Percentiles rank a stretch among this genome's conserved stretches.
Evolutionary conservation across 2,113 vertebrate genomes (phyloP).

Genomic region (Macquaria australasica): DNA sequence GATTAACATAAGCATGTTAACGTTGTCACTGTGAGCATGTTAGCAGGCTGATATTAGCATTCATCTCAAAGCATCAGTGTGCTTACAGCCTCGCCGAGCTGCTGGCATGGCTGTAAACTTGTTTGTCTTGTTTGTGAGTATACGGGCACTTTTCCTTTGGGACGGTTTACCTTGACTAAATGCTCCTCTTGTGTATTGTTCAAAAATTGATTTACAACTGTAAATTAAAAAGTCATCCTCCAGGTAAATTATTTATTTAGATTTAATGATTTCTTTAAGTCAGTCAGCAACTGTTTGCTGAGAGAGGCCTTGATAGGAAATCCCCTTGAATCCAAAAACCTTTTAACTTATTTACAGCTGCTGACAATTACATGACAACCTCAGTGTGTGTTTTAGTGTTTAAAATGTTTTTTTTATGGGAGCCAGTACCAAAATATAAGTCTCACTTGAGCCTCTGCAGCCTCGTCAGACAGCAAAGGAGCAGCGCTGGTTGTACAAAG

Average conservation of each 20-base stretch:
- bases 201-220: not conserved
- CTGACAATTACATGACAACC: not conserved
- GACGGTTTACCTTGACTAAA: not conserved
- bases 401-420: not conserved
- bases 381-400: not conserved
- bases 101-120: not conserved
- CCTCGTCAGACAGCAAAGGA: conserved; percentile 33
- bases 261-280: not conserved
- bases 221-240: not conserved
- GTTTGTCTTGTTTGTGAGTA: not conserved
- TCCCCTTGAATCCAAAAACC: not conserved
- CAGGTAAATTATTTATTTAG: not conserved
- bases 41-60: not conserved
- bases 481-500: conserved; percentile 37
- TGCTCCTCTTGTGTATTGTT: not conserved
- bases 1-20: not conserved
- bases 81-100: not conserved
- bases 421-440: not conserved
- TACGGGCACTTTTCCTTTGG: not conserved
- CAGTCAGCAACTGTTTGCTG: not conserved
- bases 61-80: not conserved
- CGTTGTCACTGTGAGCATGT: not conserved
- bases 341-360: not conserved
- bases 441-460: conserved; percentile 9
- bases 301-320: not conserved